Conservation (phyloP, 2,797 vertebrate genomes). For the Aplochiton taeniatus region DNA sequence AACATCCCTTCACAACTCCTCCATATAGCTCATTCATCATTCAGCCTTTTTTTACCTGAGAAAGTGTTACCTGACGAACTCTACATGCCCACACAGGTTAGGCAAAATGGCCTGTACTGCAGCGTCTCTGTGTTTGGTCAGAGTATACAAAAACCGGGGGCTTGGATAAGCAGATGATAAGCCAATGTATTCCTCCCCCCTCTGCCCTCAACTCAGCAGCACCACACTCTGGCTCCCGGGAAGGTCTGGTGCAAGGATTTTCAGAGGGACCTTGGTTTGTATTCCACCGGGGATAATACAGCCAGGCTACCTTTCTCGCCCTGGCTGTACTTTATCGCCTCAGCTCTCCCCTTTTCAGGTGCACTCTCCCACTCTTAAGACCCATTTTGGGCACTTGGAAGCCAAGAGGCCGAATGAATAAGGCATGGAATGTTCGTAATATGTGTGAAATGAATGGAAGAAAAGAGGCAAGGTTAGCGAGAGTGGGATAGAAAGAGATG, state of each 20-base stretch:
- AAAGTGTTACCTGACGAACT: conserved; percentile 43
- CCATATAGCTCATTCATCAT: conserved; percentile 61
- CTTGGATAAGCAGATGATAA: neutral
- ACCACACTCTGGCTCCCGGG: neutral
- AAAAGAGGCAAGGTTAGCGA: conserved; percentile 21
- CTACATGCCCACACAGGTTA: conserved; percentile 27
- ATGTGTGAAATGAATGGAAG: conserved; percentile 34
- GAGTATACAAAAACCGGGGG: neutral
- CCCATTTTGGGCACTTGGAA: conserved; percentile 22
- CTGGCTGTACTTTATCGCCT: neutral
- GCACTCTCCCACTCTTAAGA: conserved; percentile 17
- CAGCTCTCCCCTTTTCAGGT: conserved; percentile 1
- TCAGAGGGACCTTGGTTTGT: conserved; percentile 2
- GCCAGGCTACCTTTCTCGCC: neutral
- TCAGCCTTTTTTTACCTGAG: conserved; percentile 44
- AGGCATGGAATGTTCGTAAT: conserved; percentile 23
- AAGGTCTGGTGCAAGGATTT: neutral
- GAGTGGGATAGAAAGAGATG: conserved; percentile 43
- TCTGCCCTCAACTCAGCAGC: conserved; percentile 9
- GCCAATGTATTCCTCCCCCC: conserved; percentile 4
- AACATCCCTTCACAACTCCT: conserved; percentile 9
- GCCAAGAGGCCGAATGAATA: conserved; percentile 44
- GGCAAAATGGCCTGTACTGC: conserved; percentile 12
- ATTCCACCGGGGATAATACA: neutral
- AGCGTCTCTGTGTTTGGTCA: conserved; percentile 25